Base-by-base conservation (phyloP, 2,797 vertebrate genomes). In the Protosalanx chinensis region DNA sequence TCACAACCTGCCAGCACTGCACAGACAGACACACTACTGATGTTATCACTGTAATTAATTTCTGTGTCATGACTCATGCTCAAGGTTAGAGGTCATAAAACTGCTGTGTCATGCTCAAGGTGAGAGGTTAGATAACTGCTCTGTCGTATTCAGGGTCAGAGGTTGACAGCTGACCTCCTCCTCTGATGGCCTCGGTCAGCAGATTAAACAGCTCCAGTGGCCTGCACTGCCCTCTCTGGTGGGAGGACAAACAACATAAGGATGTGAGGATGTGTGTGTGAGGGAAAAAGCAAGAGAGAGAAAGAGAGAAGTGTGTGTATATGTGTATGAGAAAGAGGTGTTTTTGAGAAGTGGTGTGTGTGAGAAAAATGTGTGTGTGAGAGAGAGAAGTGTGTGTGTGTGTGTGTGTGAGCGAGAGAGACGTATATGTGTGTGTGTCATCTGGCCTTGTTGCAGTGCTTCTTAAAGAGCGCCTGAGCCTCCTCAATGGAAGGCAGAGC, bases 1-100 rank as follows among this genome's bases (percentile, higher is more conserved):
- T 91, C 91, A 63, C 84, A 89, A 46, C 90, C 90, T 15, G 88
- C 85, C 75, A 93, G 66, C 33, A 82, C 92, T 93, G 82, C 70
- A 46, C 4, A 60, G 6, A 60, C 20, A 60, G 20, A 29, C 8
- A 60, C 51, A 51, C 12, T 12, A 51, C 7, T 37, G 35, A 37
- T 37, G 18, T 23, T 46, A 41, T 18, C 10, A 64, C 33, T 20
- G 32, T 33, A 33, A 5, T 33, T 20, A 33, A 46, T 12, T 46
- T 8, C 41, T 13, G 41, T 12, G 37, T 27, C 23, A 27, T 27
- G 23, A 27, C 23, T 41, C 37, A 41, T 41, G 37, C 62, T 64
- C 4, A 64, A 64, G 8, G n/a, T 64, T n/a, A 41, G 32, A 18
- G 8, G 64, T 20, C 23, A 46, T 12, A 46, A 8, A 46, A 46